Evolutionary conservation across 2,888 invertebrate species (phyloP), one percentile per base, ranked within the genome.

Genomic region (Chloroclystis v-ata): DNA sequence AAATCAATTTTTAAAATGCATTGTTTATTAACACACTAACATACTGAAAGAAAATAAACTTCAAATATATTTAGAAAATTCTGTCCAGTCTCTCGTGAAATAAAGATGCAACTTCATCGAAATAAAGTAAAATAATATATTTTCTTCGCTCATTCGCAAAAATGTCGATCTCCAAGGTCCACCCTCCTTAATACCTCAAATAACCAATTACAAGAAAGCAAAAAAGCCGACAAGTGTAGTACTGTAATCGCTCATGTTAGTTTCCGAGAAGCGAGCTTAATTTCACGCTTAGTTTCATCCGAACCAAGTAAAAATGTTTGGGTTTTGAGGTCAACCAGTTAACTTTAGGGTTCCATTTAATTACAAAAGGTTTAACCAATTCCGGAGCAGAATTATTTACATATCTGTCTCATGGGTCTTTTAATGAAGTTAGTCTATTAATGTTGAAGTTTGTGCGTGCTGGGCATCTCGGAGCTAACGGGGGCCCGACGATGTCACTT

Each of bases 221-320:
- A 41, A 49, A 49, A 46, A 50, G 43, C 48, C 55, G 57, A 69
- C 69, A 69, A 72, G 26, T 29, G 33, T 35, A n/a, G n/a, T n/a
- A 25, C 25, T 37, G 68, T 64, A 67, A 65, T 59, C 54, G 59
- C 54, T 60, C 60, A 64, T 62, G 60, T 62, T 69, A 67, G 68
- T 72, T 80, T 78, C 78, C 67, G 51, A 61, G 79, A 75, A 80
- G 49, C 33, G 12, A 14, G 41, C 40, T 64, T 73, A 76, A 82
- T 82, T 82, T 82, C 77, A 82, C 71, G 80, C 72, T 74, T 72
- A 74, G 78, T 79, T 82, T 67, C 61, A 49, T 63, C 57, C 47
- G 63, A 52, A 40, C 39, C 37, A 37, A 47, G 53, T 50, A 57
- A 59, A 57, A 67, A 65, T 60, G 56, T 54, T 61, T 52, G 49